These are phyloP conservation scores for Catharus minimus DNA, from an alignment of 2,113 vertebrate genomes.

Conservation along the genomic window DNA sequence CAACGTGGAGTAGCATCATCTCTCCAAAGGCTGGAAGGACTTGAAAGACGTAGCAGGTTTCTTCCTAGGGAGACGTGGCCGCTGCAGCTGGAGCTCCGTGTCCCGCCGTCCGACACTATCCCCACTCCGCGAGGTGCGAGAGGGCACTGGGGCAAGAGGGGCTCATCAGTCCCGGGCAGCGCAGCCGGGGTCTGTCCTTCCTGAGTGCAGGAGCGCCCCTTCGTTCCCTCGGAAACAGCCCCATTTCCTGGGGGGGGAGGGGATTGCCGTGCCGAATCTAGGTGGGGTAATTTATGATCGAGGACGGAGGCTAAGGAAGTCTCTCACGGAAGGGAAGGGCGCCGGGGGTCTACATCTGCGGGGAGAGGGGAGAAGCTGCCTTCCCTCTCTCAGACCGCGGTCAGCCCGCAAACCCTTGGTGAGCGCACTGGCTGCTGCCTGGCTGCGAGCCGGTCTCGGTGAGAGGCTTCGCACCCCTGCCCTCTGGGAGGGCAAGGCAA, in stretches of 20 bases:
- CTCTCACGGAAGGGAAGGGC: neutral
- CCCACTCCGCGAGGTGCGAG: rapidly evolving
- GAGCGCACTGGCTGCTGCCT: neutral
- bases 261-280: neutral
- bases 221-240: neutral
- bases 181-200: neutral
- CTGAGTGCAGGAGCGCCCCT: no score
- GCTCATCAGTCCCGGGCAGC: neutral
- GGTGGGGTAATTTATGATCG: neutral
- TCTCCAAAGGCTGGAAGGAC: neutral
- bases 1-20: rapidly evolving
- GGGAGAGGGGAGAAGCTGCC: neutral
- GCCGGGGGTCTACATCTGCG: neutral
- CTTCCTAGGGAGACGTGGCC: neutral
- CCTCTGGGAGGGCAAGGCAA: neutral
- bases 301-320: neutral
- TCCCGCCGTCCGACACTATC: rapidly evolving
- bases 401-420: neutral
- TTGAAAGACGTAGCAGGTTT: neutral
- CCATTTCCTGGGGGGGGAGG: rapidly evolving
- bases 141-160: no score
- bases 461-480: neutral
- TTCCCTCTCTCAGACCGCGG: neutral
- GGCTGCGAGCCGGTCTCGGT: neutral
- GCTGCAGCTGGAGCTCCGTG: neutral